Base-by-base conservation (phyloP, 2,797 vertebrate species). In the Triplophysa yarkandensis region DNA sequence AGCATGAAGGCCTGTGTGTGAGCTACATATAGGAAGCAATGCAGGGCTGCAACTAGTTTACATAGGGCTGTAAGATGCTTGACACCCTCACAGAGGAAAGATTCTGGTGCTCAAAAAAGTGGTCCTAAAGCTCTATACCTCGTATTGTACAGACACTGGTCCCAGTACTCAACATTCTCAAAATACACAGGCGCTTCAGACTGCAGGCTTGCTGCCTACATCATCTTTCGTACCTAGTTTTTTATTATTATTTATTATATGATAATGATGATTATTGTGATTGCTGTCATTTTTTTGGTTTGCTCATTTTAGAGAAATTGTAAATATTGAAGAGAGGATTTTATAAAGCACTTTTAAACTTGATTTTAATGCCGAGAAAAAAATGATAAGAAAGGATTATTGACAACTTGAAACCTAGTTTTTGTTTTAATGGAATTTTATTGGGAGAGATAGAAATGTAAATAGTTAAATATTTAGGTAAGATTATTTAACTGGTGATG, bases 311-410 rank as follows among this genome's bases (percentile, higher is more conserved):
- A 91, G 91, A 92, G 89, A 91, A 93, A 95, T 93, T 98, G 96
- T 98, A 98, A 93, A 98, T 97, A 98, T 88, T 91, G 90, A 92
- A 95, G 90, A 94, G 92, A 96, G 92, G 92, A 92, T 93, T 92
- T 96, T 97, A 97, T 94, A 95, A 94, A 99, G 96, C 96, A 98
- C 96, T 98, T 99, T 99, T 95, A 93, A 96, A 95, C 94, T 94
- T 96, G 94, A 96, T 96, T 98, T 96, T 95, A 95, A 92, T 43
- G 78, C 79, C 94, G 93, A 89, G 93, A 93, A 88, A 83, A 94
- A 90, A 90, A 85, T 36, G 63, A 77, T 28, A 91, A 95, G 92
- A 92, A 89, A 90, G 89, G 87, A 92, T 88, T 92, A 93, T 92
- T 89, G 91, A 93, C 89, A 91, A 93, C 92, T 93, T 93, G 92